Base-by-base conservation (phyloP, 2,888 invertebrate species). In the Dicyrtomina minuta region DNA sequence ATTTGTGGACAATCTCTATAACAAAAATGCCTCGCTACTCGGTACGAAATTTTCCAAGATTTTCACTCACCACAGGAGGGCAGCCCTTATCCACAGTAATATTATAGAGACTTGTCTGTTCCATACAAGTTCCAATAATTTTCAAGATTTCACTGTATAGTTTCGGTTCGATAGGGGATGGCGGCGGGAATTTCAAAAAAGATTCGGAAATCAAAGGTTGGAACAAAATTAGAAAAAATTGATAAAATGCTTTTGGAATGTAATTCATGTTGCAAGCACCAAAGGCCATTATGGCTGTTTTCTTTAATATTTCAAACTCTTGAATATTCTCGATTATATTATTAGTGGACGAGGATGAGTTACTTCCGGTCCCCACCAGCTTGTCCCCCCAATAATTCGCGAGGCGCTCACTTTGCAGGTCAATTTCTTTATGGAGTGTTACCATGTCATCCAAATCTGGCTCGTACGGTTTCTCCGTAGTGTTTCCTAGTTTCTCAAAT, bases 151-250 rank as follows among this genome's bases (percentile, higher is more conserved):
- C 66, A 1, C 22, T 17, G 33, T 72, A n/a, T n/a, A n/a, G n/a
- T n/a, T n/a, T n/a, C n/a, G n/a, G n/a, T n/a, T n/a, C n/a, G n/a
- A n/a, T n/a, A n/a, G n/a, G n/a, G n/a, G n/a, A n/a, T n/a, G n/a
- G n/a, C n/a, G 76, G 76, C 0, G 76, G 68, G 59, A 71, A 73
- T 22, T 74, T 74, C 44, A 73, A 65, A 55, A 74, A 76, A 27
- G 74, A 74, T 60, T 76, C 76, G 0, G 72, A 64, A 3, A 74
- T 44, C 10, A 73, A 43, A 51, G 68, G 62, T 66, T 70, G 56
- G 17, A 76, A 72, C 70, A 76, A 71, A 20, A 76, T 70, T 0
- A 76, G 61, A 41, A 74, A 74, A 46, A 74, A 76, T 46, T 74
- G 72, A n/a, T 73, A 76, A 59, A 76, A 76, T 41, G 71, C 69